Evolutionary conservation across 2,888 invertebrate species (phyloP).

Genomic region (Eupithecia tripunctaria): DNA sequence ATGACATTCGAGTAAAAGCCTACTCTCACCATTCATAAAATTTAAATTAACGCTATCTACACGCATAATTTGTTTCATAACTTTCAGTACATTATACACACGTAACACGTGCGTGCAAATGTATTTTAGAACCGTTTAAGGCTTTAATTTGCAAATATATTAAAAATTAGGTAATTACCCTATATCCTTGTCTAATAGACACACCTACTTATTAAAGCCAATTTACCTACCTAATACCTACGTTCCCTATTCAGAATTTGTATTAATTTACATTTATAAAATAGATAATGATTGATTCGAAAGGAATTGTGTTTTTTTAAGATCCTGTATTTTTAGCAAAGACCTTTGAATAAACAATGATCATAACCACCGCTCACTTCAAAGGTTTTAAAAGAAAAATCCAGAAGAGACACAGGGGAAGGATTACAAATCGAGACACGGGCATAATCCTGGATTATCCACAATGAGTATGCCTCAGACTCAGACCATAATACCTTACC

Average conservation of each 20-base stretch:
- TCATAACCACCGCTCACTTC: neutral
- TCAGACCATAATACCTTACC: too few species aligned
- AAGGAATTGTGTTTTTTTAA: neutral
- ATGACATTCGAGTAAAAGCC: neutral
- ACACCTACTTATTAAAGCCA: too few species aligned
- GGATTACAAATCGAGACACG: conserved; percentile 47
- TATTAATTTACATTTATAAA: neutral
- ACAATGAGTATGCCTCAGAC: too few species aligned
- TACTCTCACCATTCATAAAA: neutral
- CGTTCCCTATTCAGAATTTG: neutral
- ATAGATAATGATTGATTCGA: neutral
- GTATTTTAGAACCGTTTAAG: neutral
- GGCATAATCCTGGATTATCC: conserved; percentile 42
- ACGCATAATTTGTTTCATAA: too few species aligned
- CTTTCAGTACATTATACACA: neutral
- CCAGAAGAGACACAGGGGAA: conserved; percentile 34
- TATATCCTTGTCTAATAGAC: neutral
- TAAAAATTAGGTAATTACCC: neutral
- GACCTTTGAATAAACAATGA: neutral
- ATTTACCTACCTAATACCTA: too few species aligned
- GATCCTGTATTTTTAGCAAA: neutral
- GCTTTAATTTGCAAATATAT: conserved; percentile 2
- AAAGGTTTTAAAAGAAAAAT: conserved; percentile 23
- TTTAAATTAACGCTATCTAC: neutral
- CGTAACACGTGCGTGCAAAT: conserved; percentile 7